Evolutionary conservation across 2,888 invertebrate genomes (phyloP), one percentile per base, ranked within the genome.

Genomic region (Pristionchus mayeri): DNA sequence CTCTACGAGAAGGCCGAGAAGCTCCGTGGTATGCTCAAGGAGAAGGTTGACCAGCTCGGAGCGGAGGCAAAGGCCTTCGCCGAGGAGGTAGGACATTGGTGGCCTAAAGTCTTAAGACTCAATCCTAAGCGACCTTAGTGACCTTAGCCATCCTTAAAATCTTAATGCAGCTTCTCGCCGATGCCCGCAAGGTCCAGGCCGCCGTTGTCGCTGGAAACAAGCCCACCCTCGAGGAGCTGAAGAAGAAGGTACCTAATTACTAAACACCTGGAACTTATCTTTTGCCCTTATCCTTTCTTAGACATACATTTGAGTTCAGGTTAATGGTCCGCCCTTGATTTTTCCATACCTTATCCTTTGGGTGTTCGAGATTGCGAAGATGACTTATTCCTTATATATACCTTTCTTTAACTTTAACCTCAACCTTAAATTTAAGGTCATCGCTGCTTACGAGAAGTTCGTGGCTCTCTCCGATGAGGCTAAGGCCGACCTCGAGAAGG

Each of bases 1-100:
- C 89, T 91, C 83, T 86, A 91, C 88, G 91, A 87, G 85, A 91
- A 91, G 87, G 89, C 88, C 86, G 48, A 84, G 81, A 89, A 89
- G 87, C 87, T 90, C 85, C 87, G 89, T 85, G 85, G 86, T 44
- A 37, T 87, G 75, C 79, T 91, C 85, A 88, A 90, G 88, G 87
- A 76, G 40, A 89, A 88, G 87, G 85, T 89, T 37, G 83, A 67
- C 16, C 34, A 16, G 9, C 67, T 67, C n/a, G 44, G 67, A 44
- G 84, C 54, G n/a, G 88, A 89, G 78, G 87, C 90, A 86, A 87
- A 91, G 71, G 78, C 86, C 27, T 89, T 92, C 85, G 88, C 88
- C 71, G 83, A 87, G 40, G 90, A 90, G 75, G 91, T 81, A 60
- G 11, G 81, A 16, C 16, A 67, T 3, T 27, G 11, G 18, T 40